A percentile compares a stretch with the other conserved stretches of the same genome.
Conservation (phyloP, 2,113 vertebrate species). For the Meles meles region DNA sequence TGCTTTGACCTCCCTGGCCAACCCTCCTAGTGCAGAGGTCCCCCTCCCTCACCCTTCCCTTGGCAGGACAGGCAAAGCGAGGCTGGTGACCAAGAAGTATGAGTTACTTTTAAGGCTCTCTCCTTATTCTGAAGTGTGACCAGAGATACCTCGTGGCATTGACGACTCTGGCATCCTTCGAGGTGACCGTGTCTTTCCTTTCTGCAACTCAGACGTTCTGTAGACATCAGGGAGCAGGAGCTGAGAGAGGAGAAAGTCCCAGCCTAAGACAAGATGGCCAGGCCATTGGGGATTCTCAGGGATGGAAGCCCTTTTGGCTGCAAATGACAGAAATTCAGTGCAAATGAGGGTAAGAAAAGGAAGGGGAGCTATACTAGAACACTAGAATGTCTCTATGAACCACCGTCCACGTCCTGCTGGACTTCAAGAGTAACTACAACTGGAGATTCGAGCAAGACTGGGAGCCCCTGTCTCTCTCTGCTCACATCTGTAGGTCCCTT, state of each 20-base stretch:
- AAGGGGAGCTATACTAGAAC: fast-evolving
- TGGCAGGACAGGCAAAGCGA: not conserved
- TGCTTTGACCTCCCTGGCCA: too few relatives aligned
- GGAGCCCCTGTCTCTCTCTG: not conserved
- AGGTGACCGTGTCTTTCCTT: not conserved
- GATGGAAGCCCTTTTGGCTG: not conserved
- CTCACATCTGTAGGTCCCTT: not conserved
- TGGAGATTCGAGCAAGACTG: fast-evolving
- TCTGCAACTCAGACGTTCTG: not conserved
- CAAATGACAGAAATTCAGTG: not conserved
- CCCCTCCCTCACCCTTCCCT: not conserved
- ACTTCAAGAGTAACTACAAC: fast-evolving
- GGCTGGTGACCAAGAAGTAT: not conserved
- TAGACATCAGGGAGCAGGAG: not conserved
- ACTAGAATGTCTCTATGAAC: too few relatives aligned
- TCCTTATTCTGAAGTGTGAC: not conserved
- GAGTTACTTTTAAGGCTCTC: not conserved
- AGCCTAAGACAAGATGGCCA: not conserved
- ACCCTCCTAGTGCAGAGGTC: not conserved
- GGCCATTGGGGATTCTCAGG: not conserved
- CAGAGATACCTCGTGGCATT: not conserved
- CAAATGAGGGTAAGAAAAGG: not conserved
- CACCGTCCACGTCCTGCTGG: too few relatives aligned
- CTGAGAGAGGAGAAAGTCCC: fast-evolving
- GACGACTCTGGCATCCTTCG: not conserved